phyloP scores from a whole-genome alignment of 1,140 invertebrate species.

The Bursaphelenchus mucronatus region DNA sequence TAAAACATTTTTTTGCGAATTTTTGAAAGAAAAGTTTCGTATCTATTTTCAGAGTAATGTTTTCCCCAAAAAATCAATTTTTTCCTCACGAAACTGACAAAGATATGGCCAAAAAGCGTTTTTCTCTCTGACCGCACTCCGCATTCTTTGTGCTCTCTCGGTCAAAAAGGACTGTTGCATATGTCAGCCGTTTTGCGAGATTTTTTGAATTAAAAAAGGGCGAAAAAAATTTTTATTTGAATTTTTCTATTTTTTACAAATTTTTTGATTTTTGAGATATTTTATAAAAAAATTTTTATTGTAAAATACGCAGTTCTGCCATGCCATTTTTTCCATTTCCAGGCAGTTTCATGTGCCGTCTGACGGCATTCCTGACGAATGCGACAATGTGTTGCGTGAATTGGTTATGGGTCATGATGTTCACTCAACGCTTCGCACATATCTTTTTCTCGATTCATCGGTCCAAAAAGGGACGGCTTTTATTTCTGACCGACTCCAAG shows the following conservation, averaged over 20 bases:
- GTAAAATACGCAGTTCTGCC: not conserved
- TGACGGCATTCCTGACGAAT: slow-evolving; percentile 37
- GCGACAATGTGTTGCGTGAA: slow-evolving; percentile 31
- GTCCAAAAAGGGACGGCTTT: slow-evolving; percentile 3
- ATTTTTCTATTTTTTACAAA: not conserved
- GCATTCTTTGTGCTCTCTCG: no score
- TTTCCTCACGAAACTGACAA: no score
- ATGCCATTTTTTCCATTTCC: slow-evolving; percentile 2
- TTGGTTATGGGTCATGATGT: slow-evolving; percentile 27
- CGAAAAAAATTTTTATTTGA: not conserved
- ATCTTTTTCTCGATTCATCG: slow-evolving; percentile 38
- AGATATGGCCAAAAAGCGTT: no score
- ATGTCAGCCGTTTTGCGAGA: not conserved
- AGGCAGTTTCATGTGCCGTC: slow-evolving; percentile 31
- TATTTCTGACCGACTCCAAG: slow-evolving; percentile 29
- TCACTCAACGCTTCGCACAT: slow-evolving; percentile 31
- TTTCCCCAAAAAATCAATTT: no score
- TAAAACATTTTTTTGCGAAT: no score
- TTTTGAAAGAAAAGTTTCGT: no score
- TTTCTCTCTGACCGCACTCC: no score
- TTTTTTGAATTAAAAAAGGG: slow-evolving; percentile 11
- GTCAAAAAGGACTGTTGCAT: not conserved
- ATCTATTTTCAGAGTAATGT: no score
- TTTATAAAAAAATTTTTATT: slow-evolving; percentile 1
- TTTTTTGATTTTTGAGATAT: no score